phyloP scores from a whole-genome alignment of 2,113 vertebrate genomes.

The Ivindomyrus marchei region DNA sequence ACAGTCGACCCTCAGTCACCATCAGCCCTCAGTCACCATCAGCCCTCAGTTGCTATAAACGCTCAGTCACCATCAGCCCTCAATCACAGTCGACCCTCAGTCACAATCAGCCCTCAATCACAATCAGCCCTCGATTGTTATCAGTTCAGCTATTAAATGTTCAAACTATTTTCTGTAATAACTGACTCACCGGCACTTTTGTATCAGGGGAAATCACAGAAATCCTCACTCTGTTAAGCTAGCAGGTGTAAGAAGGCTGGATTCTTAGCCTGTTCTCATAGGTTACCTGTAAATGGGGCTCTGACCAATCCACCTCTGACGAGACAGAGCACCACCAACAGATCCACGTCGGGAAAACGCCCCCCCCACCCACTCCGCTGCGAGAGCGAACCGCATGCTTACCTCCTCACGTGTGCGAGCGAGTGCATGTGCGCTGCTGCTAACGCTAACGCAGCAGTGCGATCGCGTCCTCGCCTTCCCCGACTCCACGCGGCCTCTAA shows the following conservation, averaged over 20 bases:
- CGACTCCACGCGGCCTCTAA: constrained; percentile 45
- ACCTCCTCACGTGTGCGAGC: constrained; percentile 45
- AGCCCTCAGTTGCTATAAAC: not conserved
- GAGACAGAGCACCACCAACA: not conserved
- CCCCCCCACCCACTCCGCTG: not conserved
- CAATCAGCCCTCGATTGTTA: not conserved
- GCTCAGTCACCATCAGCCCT: too few species aligned
- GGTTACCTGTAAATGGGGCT: not conserved
- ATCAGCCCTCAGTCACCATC: not conserved
- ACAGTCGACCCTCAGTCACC: not conserved
- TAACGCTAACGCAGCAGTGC: constrained; percentile 34
- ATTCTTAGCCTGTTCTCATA: not conserved
- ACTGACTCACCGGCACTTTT: not conserved
- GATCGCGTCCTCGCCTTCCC: constrained; percentile 44
- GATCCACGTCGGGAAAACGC: not conserved
- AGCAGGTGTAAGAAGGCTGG: not conserved
- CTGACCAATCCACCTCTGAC: not conserved
- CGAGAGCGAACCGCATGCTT: constrained; percentile 34
- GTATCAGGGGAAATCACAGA: not conserved
- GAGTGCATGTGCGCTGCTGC: constrained; percentile 41
- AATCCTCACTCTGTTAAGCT: not conserved
- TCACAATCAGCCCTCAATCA: not conserved
- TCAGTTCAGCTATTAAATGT: not conserved
- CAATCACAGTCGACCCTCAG: not conserved
- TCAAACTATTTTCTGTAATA: not conserved